Base-by-base conservation (phyloP, 1,140 invertebrate genomes). In the Calephelis virginiensis region DNA sequence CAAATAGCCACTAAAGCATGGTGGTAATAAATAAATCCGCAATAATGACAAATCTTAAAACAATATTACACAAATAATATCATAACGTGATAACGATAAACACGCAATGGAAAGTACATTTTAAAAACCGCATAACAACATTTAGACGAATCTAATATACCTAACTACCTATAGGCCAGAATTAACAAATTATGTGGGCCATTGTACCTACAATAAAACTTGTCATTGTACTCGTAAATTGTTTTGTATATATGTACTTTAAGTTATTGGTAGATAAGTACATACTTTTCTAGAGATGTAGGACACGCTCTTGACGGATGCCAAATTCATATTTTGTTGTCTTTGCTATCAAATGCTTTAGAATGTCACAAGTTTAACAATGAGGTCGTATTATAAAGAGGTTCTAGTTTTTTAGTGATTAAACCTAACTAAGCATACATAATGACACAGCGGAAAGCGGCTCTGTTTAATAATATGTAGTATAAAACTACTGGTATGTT, bases 81-180 rank as follows among this genome's bases (percentile, higher is more conserved):
- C 12, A n/a, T 37, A 38, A 17, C 28, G 12, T 37, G 9, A 56
- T 14, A 56, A 37, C 17, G 53, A 56, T 56, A 56, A 56, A 56
- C 53, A 56, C 53, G 53, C 53, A 56, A 56, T 56, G 17, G 17
- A 56, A 56, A 56, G 14, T 56, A 56, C 53, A 37, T 56, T 11
- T 56, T 17, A 56, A 56, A 49, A 56, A 59, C 11, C 53, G 53
- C 53, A 59, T 59, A 59, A 59, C 53, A 59, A 63, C 45, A 63
- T 56, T 62, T 37, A 59, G 17, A 60, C 10, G 11, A 11, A 59
- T 49, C 17, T 45, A 59, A 66, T 47, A 37, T 40, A n/a, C n/a
- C n/a, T n/a, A 49, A 49, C 62, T 49, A 64, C 8, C 48, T 67
- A 62, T 67, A 63, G 61, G 66, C 66, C 66, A 45, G 28, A 37